Conservation (phyloP, 2,113 vertebrate species). For the Sminthopsis crassicaudata region DNA sequence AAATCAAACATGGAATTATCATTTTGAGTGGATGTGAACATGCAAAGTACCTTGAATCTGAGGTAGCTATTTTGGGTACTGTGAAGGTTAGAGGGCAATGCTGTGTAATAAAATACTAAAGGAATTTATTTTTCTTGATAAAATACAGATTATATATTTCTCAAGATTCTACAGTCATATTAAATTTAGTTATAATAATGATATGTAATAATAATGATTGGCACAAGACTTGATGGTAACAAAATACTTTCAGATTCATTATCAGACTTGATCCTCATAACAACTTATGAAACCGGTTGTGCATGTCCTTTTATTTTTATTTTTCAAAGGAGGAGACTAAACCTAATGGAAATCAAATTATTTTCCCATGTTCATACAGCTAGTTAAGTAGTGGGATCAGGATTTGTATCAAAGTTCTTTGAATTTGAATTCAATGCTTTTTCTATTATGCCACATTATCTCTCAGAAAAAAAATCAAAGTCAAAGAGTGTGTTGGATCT, state of each 20-base stretch:
- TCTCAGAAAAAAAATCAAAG: too few species aligned
- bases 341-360: background rate
- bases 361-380: background rate
- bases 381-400: background rate
- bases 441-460: too few species aligned
- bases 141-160: background rate
- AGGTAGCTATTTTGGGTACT: background rate
- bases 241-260: background rate
- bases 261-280: background rate
- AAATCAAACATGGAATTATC: too few species aligned
- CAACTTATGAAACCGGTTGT: background rate
- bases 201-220: background rate
- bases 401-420: too few species aligned
- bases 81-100: background rate
- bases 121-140: background rate
- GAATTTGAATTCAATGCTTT: too few species aligned
- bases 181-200: background rate
- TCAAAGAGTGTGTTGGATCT: too few species aligned
- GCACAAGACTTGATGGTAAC: background rate
- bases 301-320: background rate
- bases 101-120: background rate
- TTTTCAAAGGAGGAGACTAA: background rate
- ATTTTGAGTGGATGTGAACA: too few species aligned
- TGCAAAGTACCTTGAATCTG: background rate
- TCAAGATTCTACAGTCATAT: background rate